A percentile compares a stretch with the other conserved stretches of the same genome.
These are phyloP conservation scores for Hydropsyche tenuis DNA, from an alignment of 1,140 invertebrate genomes.

Conservation along the genomic window DNA sequence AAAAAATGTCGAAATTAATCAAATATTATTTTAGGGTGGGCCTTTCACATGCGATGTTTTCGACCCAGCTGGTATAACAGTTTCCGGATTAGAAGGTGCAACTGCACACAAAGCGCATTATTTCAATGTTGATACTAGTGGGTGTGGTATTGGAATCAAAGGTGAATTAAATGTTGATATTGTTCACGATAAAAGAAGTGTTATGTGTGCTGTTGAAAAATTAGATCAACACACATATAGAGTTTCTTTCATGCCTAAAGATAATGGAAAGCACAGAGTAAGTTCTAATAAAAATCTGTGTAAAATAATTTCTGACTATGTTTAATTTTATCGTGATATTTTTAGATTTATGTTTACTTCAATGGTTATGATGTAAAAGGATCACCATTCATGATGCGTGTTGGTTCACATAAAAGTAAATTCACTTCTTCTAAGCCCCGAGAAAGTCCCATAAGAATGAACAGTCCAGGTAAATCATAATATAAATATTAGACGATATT, in stretches of 20 bases:
- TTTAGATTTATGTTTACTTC: conserved; percentile 88
- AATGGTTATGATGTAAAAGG: conserved; percentile 96
- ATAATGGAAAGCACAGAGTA: conserved; percentile 88
- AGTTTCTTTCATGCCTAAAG: conserved; percentile 87
- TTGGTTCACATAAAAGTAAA: conserved; percentile 70
- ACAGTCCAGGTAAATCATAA: conserved; percentile 44
- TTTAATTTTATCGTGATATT: not conserved
- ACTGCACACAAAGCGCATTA: conserved; percentile 78
- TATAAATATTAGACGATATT: not conserved
- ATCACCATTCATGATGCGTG: conserved; percentile 79
- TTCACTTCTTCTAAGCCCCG: conserved; percentile 57
- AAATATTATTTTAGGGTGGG: conserved; percentile 69
- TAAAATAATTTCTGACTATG: not conserved
- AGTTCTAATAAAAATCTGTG: conserved; percentile 29
- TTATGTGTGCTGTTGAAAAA: conserved; percentile 85
- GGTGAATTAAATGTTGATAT: conserved; percentile 91
- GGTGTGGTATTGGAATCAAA: conserved; percentile 82
- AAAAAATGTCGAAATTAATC: not conserved
- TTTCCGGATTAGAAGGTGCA: conserved; percentile 76
- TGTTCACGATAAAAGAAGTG: conserved; percentile 80
- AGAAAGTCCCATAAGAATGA: conserved; percentile 56
- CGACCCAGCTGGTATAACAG: conserved; percentile 88
- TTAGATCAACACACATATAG: conserved; percentile 82
- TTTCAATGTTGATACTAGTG: conserved; percentile 77
- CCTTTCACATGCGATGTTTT: conserved; percentile 98